Percentiles rank a stretch among this genome's conserved stretches.
phyloP scores from a whole-genome alignment of 92 coral and sea anemone species.

The Phenganax subtilis region DNA sequence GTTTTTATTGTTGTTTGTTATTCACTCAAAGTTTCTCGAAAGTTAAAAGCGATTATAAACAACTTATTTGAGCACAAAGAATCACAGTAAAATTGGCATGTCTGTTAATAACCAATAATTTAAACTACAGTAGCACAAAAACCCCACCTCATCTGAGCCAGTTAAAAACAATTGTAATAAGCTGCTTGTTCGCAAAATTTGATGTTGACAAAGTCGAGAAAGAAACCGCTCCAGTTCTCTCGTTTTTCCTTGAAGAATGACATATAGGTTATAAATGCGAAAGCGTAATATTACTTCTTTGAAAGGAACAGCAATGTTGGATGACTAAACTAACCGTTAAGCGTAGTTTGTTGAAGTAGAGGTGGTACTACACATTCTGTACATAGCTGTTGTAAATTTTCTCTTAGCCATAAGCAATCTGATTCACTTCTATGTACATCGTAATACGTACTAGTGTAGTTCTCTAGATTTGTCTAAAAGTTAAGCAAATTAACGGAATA shows the following conservation, averaged over 20 bases:
- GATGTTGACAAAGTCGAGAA: slow-evolving; percentile 67
- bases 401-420: slow-evolving; percentile 91
- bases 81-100: too few species aligned
- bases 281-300: background rate
- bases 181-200: slow-evolving; percentile 69
- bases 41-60: background rate
- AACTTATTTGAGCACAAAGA: too few species aligned
- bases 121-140: too few species aligned
- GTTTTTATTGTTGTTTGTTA: too few species aligned
- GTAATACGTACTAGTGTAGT: slow-evolving; percentile 67
- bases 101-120: too few species aligned
- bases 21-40: too few species aligned
- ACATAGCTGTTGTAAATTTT: slow-evolving; percentile 75
- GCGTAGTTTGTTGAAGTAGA: slow-evolving; percentile 56
- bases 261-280: background rate
- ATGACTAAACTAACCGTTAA: slow-evolving; percentile 3
- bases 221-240: slow-evolving; percentile 91
- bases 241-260: slow-evolving; percentile 63
- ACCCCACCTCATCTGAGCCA: slow-evolving; percentile 82
- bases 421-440: slow-evolving; percentile 96
- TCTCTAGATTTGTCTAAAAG: slow-evolving; percentile 67
- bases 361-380: slow-evolving; percentile 91
- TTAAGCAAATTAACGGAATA: background rate
- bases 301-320: background rate
- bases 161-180: slow-evolving; percentile 83